phyloP scores from a whole-genome alignment of 2,113 vertebrate genomes.

The Antechinus stuartii region DNA sequence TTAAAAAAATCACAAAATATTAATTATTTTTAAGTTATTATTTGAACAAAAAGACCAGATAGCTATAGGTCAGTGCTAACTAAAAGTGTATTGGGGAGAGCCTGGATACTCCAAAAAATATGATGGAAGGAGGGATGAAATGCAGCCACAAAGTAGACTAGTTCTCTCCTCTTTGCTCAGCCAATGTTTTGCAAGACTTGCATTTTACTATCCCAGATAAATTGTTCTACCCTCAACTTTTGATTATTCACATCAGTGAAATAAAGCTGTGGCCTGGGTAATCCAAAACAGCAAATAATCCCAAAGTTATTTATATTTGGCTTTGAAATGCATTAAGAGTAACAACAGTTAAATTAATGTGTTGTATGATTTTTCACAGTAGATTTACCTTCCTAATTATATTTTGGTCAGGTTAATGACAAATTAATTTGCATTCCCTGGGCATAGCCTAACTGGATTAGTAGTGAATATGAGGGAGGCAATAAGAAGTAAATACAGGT shows the following conservation, averaged over 20 bases:
- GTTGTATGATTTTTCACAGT: slow-evolving; percentile 8
- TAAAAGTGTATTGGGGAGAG: not conserved
- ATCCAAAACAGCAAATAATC: slow-evolving; percentile 30
- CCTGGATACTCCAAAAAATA: not conserved
- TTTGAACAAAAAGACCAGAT: not conserved
- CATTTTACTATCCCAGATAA: slow-evolving; percentile 12
- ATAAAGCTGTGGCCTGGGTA: not conserved
- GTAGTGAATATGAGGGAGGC: not conserved
- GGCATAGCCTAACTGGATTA: slow-evolving; percentile 15
- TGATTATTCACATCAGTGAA: slow-evolving; percentile 8
- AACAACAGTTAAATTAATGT: slow-evolving; percentile 5
- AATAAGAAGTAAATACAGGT: slow-evolving; percentile 28
- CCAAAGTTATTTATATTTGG: slow-evolving; percentile 16
- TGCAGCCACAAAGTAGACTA: not conserved
- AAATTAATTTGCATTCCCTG: slow-evolving; percentile 25
- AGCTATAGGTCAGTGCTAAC: not conserved
- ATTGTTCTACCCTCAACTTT: not conserved
- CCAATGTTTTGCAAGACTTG: not conserved
- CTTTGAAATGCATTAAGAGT: not conserved
- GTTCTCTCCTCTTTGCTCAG: not conserved
- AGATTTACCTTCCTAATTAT: slow-evolving; percentile 8
- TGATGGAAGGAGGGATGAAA: not conserved
- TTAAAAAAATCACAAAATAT: not conserved
- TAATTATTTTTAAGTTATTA: not conserved
- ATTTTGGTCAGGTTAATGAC: slow-evolving; percentile 23